phyloP scores from a whole-genome alignment of 1,140 invertebrate genomes.

The Eumaeus atala region DNA sequence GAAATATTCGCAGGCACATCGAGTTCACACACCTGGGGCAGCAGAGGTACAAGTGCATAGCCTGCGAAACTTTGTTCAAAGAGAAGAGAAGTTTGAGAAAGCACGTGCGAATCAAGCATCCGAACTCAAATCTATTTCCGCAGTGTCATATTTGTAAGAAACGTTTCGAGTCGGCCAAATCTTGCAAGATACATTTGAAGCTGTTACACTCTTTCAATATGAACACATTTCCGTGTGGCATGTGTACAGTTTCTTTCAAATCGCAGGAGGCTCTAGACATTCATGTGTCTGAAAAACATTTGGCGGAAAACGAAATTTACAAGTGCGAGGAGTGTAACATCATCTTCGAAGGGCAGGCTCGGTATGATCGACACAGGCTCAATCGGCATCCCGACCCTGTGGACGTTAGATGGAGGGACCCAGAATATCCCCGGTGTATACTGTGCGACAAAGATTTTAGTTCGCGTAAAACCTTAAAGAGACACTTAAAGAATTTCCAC shows the following conservation, averaged over 20 bases:
- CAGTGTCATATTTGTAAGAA: constrained; percentile 54
- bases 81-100: constrained; percentile 54
- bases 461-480: constrained; percentile 47
- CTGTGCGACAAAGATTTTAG: constrained; percentile 60
- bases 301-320: constrained; percentile 45
- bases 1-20: constrained; percentile 46
- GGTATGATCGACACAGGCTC: constrained; percentile 45
- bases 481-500: constrained; percentile 57
- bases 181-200: constrained; percentile 56
- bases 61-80: constrained; percentile 53
- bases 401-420: constrained; percentile 24
- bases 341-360: constrained; percentile 45
- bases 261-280: constrained; percentile 36
- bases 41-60: constrained; percentile 51
- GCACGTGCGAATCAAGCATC: constrained; percentile 48
- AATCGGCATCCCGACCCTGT: constrained; percentile 22
- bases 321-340: constrained; percentile 54
- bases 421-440: constrained; percentile 37
- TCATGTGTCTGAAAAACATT: constrained; percentile 44
- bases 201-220: constrained; percentile 50
- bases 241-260: constrained; percentile 43
- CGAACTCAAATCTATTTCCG: constrained; percentile 41
- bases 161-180: constrained; percentile 54
- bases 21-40: constrained; percentile 48
- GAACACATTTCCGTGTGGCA: constrained; percentile 42